Evolutionary conservation across 1,140 invertebrate species (phyloP).

Genomic region (Melanaphis sacchari): DNA sequence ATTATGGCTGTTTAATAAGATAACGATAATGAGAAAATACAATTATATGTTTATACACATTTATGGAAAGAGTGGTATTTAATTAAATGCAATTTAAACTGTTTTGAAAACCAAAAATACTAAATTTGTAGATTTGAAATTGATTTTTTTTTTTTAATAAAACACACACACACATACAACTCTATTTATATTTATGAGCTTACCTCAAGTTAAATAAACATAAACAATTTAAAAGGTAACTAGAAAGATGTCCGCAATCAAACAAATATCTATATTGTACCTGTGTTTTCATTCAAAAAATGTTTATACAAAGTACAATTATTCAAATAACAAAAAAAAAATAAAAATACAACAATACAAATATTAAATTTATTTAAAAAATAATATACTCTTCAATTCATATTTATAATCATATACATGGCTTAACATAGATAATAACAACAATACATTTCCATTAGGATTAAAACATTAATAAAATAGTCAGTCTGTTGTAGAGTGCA

Average conservation of each 20-base stretch:
- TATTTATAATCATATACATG: slow-evolving; percentile 40
- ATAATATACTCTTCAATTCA: slow-evolving; percentile 40
- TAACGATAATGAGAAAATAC: neutral
- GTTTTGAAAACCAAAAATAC: neutral
- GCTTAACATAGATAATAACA: slow-evolving; percentile 28
- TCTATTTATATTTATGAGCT: slow-evolving; percentile 2
- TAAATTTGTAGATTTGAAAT: neutral
- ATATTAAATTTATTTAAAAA: slow-evolving; percentile 47
- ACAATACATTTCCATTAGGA: slow-evolving; percentile 17
- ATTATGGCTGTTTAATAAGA: neutral
- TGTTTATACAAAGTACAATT: neutral
- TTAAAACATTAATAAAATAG: slow-evolving; percentile 46
- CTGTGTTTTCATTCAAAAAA: neutral
- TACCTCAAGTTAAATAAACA: neutral
- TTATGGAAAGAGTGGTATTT: neutral
- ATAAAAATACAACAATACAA: slow-evolving; percentile 44
- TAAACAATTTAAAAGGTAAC: neutral
- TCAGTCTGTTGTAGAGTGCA: slow-evolving; percentile 40
- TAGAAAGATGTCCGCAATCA: neutral
- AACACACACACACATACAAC: neutral
- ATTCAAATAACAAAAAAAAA: neutral
- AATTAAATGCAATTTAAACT: neutral
- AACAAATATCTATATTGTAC: neutral
- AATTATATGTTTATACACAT: neutral
- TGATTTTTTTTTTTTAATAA: neutral